These are phyloP conservation scores for zebrafish (Danio rerio) DNA, from an alignment of 2,113 vertebrate genomes.

Conservation along the genomic window DNA sequence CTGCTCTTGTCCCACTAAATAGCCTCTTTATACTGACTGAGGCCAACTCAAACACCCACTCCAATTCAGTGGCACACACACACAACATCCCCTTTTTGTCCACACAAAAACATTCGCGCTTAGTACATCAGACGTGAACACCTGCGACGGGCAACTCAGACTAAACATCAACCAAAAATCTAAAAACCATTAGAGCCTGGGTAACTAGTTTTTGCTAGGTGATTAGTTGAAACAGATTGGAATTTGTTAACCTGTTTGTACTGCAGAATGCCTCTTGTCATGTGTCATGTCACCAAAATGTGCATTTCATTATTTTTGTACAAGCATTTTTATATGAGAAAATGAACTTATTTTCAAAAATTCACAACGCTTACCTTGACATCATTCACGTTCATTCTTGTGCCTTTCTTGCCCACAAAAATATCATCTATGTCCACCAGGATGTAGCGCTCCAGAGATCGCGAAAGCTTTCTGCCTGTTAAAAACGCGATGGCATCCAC, in stretches of 20 bases:
- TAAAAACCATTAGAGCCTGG: background rate
- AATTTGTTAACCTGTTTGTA: background rate
- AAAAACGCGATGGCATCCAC: conserved; percentile 92
- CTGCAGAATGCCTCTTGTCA: background rate
- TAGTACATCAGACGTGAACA: conserved; percentile 22
- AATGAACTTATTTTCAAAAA: background rate
- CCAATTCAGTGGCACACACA: conserved; percentile 52
- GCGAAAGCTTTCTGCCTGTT: conserved; percentile 85
- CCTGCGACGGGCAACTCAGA: background rate
- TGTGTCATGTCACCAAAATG: conserved; percentile 11
- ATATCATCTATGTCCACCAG: conserved; percentile 96
- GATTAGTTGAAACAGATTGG: background rate
- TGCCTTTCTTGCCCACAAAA: conserved; percentile 96
- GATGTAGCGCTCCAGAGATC: conserved; percentile 90
- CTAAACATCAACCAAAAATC: background rate
- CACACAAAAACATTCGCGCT: conserved; percentile 28
- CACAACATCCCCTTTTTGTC: conserved; percentile 17
- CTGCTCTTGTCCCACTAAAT: conserved; percentile 75
- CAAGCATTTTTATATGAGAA: background rate
- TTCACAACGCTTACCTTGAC: conserved; percentile 86
- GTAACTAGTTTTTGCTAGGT: background rate
- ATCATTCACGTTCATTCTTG: conserved; percentile 91
- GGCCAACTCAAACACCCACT: conserved; percentile 61
- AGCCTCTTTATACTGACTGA: conserved; percentile 69
- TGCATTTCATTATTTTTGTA: background rate